These are phyloP conservation scores for Abrostola tripartita DNA, from an alignment of 2,888 invertebrate species.

Conservation along the genomic window DNA sequence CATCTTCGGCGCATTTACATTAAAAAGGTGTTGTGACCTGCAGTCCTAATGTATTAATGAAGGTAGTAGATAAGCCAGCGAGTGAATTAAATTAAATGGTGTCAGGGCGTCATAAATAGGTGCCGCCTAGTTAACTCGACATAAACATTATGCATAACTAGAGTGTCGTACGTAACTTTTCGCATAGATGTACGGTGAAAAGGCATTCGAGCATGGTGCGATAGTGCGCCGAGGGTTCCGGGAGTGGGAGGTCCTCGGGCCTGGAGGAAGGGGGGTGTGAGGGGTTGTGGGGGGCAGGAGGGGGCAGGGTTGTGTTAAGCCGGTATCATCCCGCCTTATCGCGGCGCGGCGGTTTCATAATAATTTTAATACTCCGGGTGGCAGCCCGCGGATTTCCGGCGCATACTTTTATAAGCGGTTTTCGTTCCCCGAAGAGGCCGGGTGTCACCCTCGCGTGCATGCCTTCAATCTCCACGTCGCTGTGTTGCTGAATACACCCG, in stretches of 20 bases:
- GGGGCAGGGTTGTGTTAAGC: conserved; percentile 75
- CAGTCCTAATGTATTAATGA: conserved; percentile 14
- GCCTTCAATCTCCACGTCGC: conserved; percentile 70
- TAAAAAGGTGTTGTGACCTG: background rate
- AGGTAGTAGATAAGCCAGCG: conserved; percentile 3
- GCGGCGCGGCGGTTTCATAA: conserved; percentile 83
- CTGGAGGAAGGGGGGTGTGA: conserved; percentile 59
- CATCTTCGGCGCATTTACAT: conserved; percentile 10
- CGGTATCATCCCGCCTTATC: conserved; percentile 83
- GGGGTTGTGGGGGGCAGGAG: conserved; percentile 57
- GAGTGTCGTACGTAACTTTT: conserved; percentile 73
- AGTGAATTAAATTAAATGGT: conserved; percentile 11
- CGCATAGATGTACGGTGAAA: conserved; percentile 78
- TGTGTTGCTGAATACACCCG: conserved; percentile 74
- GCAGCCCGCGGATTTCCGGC: conserved; percentile 69
- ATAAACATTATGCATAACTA: conserved; percentile 75
- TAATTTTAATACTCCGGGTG: conserved; percentile 84
- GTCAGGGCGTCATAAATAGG: conserved; percentile 22
- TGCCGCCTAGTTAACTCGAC: conserved; percentile 51
- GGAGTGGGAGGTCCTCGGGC: conserved; percentile 46
- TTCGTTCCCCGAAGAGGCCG: conserved; percentile 69
- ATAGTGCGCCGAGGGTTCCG: conserved; percentile 73
- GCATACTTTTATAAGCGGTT: conserved; percentile 81
- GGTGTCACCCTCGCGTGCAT: conserved; percentile 78
- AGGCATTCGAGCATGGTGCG: conserved; percentile 79